A percentile compares a stretch with the other conserved stretches of the same genome.
These are phyloP conservation scores for Ceratothoa steindachneri DNA, from an alignment of 2,888 invertebrate genomes.

Conservation along the genomic window DNA sequence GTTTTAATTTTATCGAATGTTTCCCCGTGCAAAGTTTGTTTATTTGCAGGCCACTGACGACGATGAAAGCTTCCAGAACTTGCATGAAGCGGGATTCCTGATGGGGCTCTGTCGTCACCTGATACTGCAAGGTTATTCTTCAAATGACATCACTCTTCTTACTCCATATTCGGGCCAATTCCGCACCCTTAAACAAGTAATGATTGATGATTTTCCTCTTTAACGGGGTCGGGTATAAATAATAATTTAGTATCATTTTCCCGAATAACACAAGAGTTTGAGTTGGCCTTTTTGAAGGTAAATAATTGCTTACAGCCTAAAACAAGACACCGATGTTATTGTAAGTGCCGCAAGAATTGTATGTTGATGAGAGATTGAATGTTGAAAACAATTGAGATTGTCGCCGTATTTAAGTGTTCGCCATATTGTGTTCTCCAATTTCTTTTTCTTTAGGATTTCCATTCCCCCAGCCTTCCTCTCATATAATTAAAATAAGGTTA, in stretches of 20 bases:
- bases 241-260: neutral
- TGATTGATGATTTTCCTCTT: no score
- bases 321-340: no score
- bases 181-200: slow-evolving; percentile 55
- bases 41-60: slow-evolving; percentile 28
- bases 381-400: no score
- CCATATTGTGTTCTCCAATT: no score
- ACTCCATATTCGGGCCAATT: slow-evolving; percentile 70
- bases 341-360: no score
- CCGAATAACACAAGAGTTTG: neutral
- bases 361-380: no score
- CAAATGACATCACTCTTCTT: slow-evolving; percentile 67
- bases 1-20: no score
- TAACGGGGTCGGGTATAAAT: neutral
- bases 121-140: slow-evolving; percentile 56
- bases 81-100: slow-evolving; percentile 64
- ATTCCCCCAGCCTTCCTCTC: no score
- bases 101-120: slow-evolving; percentile 62
- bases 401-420: no score
- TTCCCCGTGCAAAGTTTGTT: no score
- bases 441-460: no score
- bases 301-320: neutral
- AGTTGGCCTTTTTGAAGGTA: neutral
- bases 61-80: slow-evolving; percentile 61
- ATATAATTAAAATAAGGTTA: no score